phyloP scores from a whole-genome alignment of 2,888 invertebrate species.

The Dendrolimus houi region DNA sequence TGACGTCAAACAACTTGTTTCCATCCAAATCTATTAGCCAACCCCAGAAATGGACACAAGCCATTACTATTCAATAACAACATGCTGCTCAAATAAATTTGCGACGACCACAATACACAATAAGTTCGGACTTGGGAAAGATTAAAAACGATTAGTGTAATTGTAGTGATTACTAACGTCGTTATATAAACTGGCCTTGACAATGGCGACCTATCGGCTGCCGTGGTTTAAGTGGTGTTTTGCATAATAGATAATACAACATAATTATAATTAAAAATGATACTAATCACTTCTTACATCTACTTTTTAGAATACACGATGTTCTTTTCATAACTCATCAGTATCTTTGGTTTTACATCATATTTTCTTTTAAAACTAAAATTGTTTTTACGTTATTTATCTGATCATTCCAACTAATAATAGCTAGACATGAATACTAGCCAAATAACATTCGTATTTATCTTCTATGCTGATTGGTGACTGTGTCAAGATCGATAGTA shows the following conservation, averaged over 20 bases:
- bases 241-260: conserved; percentile 21
- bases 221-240: conserved; percentile 25
- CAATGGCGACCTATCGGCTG: conserved; percentile 38
- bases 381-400: background rate
- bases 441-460: conserved; percentile 16
- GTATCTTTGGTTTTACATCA: too few species aligned
- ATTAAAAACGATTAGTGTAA: conserved; percentile 7
- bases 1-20: conserved; percentile 14
- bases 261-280: conserved; percentile 18
- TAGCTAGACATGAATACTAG: conserved; percentile 14
- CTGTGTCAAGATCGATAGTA: conserved; percentile 14
- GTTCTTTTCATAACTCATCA: too few species aligned
- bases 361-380: too few species aligned
- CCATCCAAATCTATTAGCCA: conserved; percentile 11
- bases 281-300: conserved; percentile 37
- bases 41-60: conserved; percentile 4
- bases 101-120: background rate
- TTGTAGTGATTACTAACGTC: conserved; percentile 14
- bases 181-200: conserved; percentile 31
- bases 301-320: too few species aligned
- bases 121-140: background rate
- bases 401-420: background rate
- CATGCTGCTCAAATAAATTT: background rate
- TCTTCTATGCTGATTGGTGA: conserved; percentile 12
- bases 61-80: background rate